Base-by-base conservation (phyloP, 2,113 vertebrate species). In the Gobio gobio region DNA sequence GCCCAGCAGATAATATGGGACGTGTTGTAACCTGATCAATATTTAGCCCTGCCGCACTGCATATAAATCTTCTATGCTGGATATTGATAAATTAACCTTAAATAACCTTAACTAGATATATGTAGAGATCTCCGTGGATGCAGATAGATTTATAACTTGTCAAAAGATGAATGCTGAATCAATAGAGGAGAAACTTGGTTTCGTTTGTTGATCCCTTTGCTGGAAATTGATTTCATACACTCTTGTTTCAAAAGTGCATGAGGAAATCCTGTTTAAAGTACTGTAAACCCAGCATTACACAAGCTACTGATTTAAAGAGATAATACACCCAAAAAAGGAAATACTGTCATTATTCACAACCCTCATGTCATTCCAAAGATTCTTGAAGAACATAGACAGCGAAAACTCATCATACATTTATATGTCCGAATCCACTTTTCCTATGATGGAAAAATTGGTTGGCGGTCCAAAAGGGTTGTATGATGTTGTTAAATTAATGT, bases 1-100 rank as follows among this genome's bases (percentile, higher is more conserved):
- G 81, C 61, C 70, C 87, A 83, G 86, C 79, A 83, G 90, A 89
- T 92, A 91, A 91, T 87, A 83, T 79, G 86, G 82, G 64, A 87
- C 83, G 88, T 22, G 77, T 87, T 87, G 86, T 85, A 90, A 89
- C 86, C 74, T 72, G 85, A 91, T 90, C 85, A 72, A 85, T 91
- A 72, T 87, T 78, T 84, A 75, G 58, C 72, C 66, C 29, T 24
- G 83, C 22, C 76, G 70, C 63, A 83, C 82, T 59, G 77, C 83
- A 58, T 10, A 80, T 80, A 61, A 75, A 87, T 84, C 18, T 40
- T 36, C 26, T 4, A 58, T 58, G 18, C 63, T 79, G 61, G 47
- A 64, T 86, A 63, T 75, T 36, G 78, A 84, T 59, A 33, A 83
- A 72, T 72, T 76, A 77, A 84, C 63, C 12, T 14, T 87, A 73